Conservation (phyloP, 1,140 invertebrate genomes). For the Piezodorus guildinii region DNA sequence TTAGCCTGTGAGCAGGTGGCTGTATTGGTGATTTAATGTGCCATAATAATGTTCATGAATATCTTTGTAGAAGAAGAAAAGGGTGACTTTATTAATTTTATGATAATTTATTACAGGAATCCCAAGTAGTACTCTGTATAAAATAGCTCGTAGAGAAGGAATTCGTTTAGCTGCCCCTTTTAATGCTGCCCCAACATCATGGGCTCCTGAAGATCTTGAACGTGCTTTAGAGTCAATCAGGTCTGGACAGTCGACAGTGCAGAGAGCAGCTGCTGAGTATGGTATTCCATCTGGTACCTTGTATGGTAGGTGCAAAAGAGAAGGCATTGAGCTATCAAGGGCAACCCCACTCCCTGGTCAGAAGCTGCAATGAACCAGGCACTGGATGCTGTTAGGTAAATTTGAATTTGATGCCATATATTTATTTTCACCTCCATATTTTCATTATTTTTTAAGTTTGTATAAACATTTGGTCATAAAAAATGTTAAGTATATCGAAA, state of each 20-base stretch:
- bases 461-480: too few relatives aligned
- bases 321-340: conserved; percentile 74
- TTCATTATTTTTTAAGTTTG: too few relatives aligned
- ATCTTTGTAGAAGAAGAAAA: too few relatives aligned
- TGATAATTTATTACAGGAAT: conserved; percentile 41
- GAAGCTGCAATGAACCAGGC: conserved; percentile 82
- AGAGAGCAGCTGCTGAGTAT: conserved; percentile 69
- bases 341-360: conserved; percentile 81
- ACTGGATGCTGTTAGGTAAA: conserved; percentile 69
- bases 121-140: conserved; percentile 78
- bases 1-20: too few relatives aligned
- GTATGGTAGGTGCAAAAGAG: conserved; percentile 74
- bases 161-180: conserved; percentile 76
- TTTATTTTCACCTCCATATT: too few relatives aligned
- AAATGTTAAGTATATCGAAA: too few relatives aligned
- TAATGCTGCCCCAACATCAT: conserved; percentile 80
- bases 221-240: conserved; percentile 71
- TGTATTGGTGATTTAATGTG: too few relatives aligned
- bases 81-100: background rate
- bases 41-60: too few relatives aligned
- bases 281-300: conserved; percentile 75
- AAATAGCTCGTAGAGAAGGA: conserved; percentile 76
- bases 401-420: too few relatives aligned
- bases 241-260: conserved; percentile 68
- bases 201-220: conserved; percentile 70